Evolutionary conservation across 1,140 invertebrate species (phyloP), one percentile per base, ranked within the genome.

Genomic region (Ceratina japonica): DNA sequence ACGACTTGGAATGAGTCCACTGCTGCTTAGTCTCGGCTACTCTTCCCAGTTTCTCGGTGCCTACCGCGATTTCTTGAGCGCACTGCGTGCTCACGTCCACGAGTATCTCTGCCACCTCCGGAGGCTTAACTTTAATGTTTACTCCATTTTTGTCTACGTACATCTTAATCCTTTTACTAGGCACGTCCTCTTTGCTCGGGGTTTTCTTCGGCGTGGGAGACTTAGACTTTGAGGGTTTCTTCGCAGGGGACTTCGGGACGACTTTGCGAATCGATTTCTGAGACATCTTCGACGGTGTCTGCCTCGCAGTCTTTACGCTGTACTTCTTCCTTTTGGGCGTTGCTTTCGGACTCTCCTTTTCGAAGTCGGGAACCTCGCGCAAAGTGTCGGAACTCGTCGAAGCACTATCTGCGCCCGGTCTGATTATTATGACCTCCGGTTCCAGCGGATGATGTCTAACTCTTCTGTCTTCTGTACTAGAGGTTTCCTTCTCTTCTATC

Each of bases 51-150:
- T 56, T 0, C 37, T 0, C 0, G 59, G 59, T 18, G 74, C 80
- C 63, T 62, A 22, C 10, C 59, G 37, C 37, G 10, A 44, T 44
- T 44, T 44, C 73, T 20, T 87, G 82, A 0, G 90, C 89, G 15
- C 85, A 89, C 37, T 91, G 89, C 0, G 88, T 89, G 51, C 89
- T 91, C 0, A 86, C 87, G 68, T 90, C 87, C 44, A 86, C 80
- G 37, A 59, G 65, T 7, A 82, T 13, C 69, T 70, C 65, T 1
- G 69, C 69, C 63, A 85, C 77, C 0, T 71, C 20, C 1, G 82
- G 65, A 7, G 85, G 79, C 13, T 86, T 64, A 0, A 75, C 61
- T 27, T 86, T 78, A 13, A 83, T 81, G 37, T 79, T 79, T 0
- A 82, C 51, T n/a, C 64, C 69, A 31, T 24, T 66, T 20, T 78